These are phyloP conservation scores for Synanthedon andrenaeformis DNA, from an alignment of 2,888 invertebrate genomes.

Conservation along the genomic window DNA sequence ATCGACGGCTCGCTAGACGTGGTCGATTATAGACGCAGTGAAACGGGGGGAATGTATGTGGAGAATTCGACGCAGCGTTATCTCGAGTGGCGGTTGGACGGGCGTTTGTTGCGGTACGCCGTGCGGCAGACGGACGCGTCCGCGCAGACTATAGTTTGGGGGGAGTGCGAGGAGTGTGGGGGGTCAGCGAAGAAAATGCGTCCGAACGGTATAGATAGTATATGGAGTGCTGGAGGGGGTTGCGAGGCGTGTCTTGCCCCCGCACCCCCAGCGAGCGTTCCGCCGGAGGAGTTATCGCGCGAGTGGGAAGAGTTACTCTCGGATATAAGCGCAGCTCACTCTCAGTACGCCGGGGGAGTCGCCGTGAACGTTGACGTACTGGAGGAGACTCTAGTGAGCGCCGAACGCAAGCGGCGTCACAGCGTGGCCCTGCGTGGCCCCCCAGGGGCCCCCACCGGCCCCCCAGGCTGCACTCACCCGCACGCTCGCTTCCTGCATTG, in stretches of 20 bases:
- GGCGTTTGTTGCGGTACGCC: slow-evolving; percentile 75
- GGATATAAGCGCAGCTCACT: slow-evolving; percentile 70
- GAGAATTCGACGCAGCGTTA: slow-evolving; percentile 64
- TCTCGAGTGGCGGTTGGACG: slow-evolving; percentile 59
- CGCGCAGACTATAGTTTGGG: slow-evolving; percentile 40
- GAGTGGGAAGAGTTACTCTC: slow-evolving; percentile 74
- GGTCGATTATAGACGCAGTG: slow-evolving; percentile 75
- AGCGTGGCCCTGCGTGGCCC: slow-evolving; percentile 55
- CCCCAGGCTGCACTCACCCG: slow-evolving; percentile 33
- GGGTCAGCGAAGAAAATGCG: slow-evolving; percentile 54
- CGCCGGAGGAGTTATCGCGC: slow-evolving; percentile 60
- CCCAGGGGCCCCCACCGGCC: slow-evolving; percentile 34
- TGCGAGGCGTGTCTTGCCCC: slow-evolving; percentile 34
- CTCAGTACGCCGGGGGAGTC: slow-evolving; percentile 34
- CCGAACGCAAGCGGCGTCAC: slow-evolving; percentile 73
- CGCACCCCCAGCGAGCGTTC: slow-evolving; percentile 9
- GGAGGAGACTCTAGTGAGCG: slow-evolving; percentile 22
- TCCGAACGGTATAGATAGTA: slow-evolving; percentile 26
- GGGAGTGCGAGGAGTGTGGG: slow-evolving; percentile 44
- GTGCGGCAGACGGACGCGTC: slow-evolving; percentile 45
- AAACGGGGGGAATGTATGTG: slow-evolving; percentile 72
- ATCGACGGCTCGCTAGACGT: slow-evolving; percentile 73
- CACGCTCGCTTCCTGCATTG: slow-evolving; percentile 67
- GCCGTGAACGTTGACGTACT: slow-evolving; percentile 10
- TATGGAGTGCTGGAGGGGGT: slow-evolving; percentile 36